Evolutionary conservation across 2,797 vertebrate species (phyloP).

Genomic region (Thunnus albacares): DNA sequence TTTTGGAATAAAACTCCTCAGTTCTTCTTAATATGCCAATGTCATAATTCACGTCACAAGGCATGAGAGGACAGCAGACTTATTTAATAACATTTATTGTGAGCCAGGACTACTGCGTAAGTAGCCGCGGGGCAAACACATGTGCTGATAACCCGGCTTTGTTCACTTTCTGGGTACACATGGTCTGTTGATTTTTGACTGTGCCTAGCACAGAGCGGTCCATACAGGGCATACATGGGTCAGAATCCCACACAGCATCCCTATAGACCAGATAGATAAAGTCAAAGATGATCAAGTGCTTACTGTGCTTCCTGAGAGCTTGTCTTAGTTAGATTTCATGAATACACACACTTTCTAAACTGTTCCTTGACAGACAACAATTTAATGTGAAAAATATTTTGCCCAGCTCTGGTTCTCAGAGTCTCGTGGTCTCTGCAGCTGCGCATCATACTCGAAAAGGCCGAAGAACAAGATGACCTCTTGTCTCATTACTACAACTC

Average conservation of each 20-base stretch:
- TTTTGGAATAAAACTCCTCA: conserved; percentile 14
- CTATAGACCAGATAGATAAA: not conserved
- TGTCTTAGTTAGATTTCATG: no score
- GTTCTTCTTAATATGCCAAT: not conserved
- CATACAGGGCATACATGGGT: conserved; percentile 12
- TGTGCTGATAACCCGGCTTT: conserved; percentile 30
- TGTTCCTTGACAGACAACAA: not conserved
- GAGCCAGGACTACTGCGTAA: conserved; percentile 12
- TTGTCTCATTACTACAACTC: not conserved
- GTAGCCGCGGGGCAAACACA: conserved; percentile 47
- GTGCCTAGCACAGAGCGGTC: not conserved
- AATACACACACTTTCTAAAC: not conserved
- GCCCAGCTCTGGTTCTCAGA: not conserved
- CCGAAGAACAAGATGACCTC: not conserved
- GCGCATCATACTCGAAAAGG: not conserved
- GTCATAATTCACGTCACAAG: conserved; percentile 42
- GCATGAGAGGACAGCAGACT: conserved; percentile 25
- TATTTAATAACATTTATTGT: conserved; percentile 31
- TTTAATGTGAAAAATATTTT: not conserved
- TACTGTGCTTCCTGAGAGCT: not conserved
- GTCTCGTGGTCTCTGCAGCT: conserved; percentile 3
- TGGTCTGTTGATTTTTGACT: not conserved
- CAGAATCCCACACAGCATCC: conserved; percentile 6
- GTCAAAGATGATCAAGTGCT: not conserved
- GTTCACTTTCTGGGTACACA: conserved; percentile 30